phyloP scores from a whole-genome alignment of 1,140 invertebrate species.

The Drosophila quadrilineata region DNA sequence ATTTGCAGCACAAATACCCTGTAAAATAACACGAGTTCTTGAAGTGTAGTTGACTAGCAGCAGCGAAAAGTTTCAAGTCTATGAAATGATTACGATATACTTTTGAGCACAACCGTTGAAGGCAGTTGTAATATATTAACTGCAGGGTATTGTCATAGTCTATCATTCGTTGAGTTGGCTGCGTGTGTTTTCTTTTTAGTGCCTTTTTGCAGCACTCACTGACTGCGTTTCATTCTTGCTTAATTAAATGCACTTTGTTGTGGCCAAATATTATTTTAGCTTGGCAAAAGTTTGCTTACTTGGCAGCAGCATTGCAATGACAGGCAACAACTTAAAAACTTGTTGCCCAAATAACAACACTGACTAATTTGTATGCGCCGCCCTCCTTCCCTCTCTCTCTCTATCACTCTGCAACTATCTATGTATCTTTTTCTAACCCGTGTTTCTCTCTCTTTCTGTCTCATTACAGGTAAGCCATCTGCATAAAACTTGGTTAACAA shows the following conservation, averaged over 20 bases:
- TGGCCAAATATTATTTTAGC: slow-evolving; percentile 69
- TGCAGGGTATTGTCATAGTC: neutral
- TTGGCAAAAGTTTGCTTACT: slow-evolving; percentile 48
- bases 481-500: slow-evolving; percentile 58
- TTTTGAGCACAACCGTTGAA: too few relatives aligned
- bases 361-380: slow-evolving; percentile 28
- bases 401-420: slow-evolving; percentile 1
- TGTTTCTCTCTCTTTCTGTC: slow-evolving; percentile 24
- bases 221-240: slow-evolving; percentile 53
- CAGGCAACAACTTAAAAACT: slow-evolving; percentile 21
- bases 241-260: slow-evolving; percentile 71
- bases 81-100: too few relatives aligned
- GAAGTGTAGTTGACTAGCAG: too few relatives aligned
- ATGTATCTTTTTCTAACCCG: too few relatives aligned
- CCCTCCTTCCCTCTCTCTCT: neutral
- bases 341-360: slow-evolving; percentile 38
- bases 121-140: too few relatives aligned
- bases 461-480: slow-evolving; percentile 58
- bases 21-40: too few relatives aligned
- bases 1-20: slow-evolving; percentile 25
- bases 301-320: slow-evolving; percentile 24
- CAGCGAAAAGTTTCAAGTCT: too few relatives aligned
- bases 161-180: neutral
- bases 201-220: slow-evolving; percentile 7
- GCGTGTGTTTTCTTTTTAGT: slow-evolving; percentile 7